Evolutionary conservation across 2,113 vertebrate genomes (phyloP).

Genomic region (Onychostruthus taczanowskii): DNA sequence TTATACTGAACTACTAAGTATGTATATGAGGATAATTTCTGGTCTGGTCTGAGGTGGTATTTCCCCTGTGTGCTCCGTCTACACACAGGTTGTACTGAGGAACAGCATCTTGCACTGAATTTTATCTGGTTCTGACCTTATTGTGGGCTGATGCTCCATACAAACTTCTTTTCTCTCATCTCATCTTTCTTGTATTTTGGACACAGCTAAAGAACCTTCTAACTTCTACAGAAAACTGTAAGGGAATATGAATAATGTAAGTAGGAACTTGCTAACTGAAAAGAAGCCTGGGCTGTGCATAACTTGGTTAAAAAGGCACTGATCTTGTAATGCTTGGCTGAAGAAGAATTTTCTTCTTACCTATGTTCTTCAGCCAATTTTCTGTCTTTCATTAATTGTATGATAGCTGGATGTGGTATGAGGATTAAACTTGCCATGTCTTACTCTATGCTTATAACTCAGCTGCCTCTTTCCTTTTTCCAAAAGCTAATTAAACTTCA

Average conservation of each 20-base stretch:
- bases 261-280: neutral
- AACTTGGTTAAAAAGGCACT: neutral
- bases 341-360: neutral
- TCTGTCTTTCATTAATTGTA: constrained; percentile 4
- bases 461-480: neutral
- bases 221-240: neutral
- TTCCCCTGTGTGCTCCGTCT: neutral
- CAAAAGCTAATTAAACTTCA: neutral
- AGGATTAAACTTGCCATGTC: neutral
- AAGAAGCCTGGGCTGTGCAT: neutral
- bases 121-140: neutral
- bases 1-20: neutral
- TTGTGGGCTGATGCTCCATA: neutral
- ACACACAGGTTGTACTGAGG: neutral
- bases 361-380: neutral
- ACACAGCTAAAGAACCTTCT: neutral
- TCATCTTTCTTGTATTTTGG: neutral
- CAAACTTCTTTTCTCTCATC: neutral
- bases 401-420: neutral
- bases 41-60: neutral
- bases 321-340: neutral
- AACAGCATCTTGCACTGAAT: neutral
- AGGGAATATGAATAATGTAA: neutral
- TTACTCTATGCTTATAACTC: neutral
- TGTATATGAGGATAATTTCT: neutral